These are phyloP conservation scores for Rhinogobio ventralis DNA, from an alignment of 2,797 vertebrate genomes.

Conservation along the genomic window DNA sequence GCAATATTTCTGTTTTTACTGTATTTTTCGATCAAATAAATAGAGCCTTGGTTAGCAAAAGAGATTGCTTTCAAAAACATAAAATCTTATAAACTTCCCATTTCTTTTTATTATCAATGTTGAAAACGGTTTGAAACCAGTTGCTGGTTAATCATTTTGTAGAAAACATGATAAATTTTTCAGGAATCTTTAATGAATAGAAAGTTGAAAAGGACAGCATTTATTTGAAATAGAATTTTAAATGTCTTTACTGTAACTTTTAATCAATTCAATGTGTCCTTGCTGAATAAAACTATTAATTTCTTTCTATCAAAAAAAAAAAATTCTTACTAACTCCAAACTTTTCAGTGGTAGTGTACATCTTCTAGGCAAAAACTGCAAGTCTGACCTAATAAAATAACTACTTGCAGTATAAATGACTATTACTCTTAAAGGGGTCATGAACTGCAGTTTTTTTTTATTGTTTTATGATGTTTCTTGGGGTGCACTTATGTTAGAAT, in stretches of 20 bases:
- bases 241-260: no score
- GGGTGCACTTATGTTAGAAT: no score
- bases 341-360: not conserved
- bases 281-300: not conserved
- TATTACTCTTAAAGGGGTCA: not conserved
- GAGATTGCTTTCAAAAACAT: not conserved
- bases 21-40: not conserved
- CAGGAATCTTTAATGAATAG: not conserved
- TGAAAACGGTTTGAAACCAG: not conserved
- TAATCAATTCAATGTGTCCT: not conserved
- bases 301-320: no score
- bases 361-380: not conserved
- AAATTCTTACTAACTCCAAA: no score
- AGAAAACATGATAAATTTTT: not conserved
- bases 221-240: no score
- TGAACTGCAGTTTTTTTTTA: no score
- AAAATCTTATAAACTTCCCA: not conserved
- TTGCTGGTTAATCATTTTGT: not conserved
- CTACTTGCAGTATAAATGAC: not conserved
- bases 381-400: slow-evolving; percentile 2
- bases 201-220: not conserved
- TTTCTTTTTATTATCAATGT: not conserved
- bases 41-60: not conserved
- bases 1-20: not conserved
- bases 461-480: no score